Evolutionary conservation across 2,888 invertebrate genomes (phyloP).

Genomic region (Metellina segmentata): DNA sequence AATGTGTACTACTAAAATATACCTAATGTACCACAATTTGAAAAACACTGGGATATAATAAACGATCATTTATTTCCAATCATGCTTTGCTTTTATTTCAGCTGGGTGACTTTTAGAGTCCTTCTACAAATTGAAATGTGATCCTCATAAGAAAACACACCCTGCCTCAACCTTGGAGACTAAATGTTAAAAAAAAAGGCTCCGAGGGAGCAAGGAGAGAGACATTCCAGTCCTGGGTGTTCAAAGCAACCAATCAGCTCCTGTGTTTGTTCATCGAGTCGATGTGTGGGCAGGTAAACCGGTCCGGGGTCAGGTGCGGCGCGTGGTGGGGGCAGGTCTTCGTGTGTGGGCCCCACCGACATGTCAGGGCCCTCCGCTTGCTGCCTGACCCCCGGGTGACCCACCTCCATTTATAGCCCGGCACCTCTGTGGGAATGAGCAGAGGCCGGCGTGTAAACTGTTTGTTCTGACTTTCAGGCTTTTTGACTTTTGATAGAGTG

Average conservation of each 20-base stretch:
- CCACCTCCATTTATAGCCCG: slow-evolving; percentile 35
- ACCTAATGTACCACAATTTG: too few species aligned
- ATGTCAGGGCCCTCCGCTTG: slow-evolving; percentile 5
- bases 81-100: too few species aligned
- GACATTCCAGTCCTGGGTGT: slow-evolving; percentile 25
- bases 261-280: slow-evolving; percentile 60
- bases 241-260: slow-evolving; percentile 66
- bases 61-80: too few species aligned
- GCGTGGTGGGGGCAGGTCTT: slow-evolving; percentile 64
- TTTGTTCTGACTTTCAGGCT: slow-evolving; percentile 72
- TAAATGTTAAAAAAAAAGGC: slow-evolving; percentile 5
- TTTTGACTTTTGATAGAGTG: slow-evolving; percentile 65
- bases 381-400: slow-evolving; percentile 56
- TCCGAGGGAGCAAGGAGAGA: neutral
- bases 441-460: slow-evolving; percentile 61
- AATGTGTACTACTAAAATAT: too few species aligned
- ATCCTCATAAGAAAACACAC: neutral
- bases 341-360: slow-evolving; percentile 71
- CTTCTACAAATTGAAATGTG: neutral
- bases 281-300: slow-evolving; percentile 74
- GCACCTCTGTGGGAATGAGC: slow-evolving; percentile 71
- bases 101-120: too few species aligned
- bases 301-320: slow-evolving; percentile 62
- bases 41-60: too few species aligned
- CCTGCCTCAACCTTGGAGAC: neutral